Conservation (phyloP, 2,113 vertebrate genomes). For the Pterocles orientalis region DNA sequence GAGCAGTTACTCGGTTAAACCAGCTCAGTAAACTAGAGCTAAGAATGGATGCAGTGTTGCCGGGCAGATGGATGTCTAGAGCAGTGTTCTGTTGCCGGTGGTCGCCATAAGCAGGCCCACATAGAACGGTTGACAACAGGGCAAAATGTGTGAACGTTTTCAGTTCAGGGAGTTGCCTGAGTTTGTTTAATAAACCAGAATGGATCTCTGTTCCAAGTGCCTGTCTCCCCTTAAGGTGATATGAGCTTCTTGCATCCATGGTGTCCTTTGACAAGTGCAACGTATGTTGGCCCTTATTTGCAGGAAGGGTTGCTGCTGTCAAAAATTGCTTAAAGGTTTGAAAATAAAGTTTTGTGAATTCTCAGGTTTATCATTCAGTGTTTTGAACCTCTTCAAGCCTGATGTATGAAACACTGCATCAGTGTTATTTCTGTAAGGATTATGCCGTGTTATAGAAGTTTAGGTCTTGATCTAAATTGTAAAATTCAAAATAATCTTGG, state of each 20-base stretch:
- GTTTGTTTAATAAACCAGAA: neutral
- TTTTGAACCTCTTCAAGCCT: neutral
- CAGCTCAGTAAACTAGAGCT: neutral
- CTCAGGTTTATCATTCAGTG: neutral
- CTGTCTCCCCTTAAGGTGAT: neutral
- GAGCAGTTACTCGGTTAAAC: neutral
- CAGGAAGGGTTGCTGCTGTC: neutral
- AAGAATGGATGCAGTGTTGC: neutral
- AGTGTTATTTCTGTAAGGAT: neutral
- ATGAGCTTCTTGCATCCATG: fast-evolving
- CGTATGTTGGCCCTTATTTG: neutral
- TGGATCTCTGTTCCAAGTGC: neutral
- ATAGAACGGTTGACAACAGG: neutral
- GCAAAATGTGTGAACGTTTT: neutral
- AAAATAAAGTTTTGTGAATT: neutral
- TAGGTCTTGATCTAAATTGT: neutral
- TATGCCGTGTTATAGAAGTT: neutral
- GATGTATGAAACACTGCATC: neutral
- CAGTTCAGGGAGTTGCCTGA: neutral
- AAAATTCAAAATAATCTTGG: neutral
- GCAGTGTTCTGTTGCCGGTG: neutral
- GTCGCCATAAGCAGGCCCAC: neutral
- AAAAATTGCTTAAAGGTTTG: neutral
- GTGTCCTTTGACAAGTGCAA: neutral
- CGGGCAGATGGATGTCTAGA: neutral